Conservation (phyloP, 2,113 vertebrate genomes). For the Lycaon pictus region DNA sequence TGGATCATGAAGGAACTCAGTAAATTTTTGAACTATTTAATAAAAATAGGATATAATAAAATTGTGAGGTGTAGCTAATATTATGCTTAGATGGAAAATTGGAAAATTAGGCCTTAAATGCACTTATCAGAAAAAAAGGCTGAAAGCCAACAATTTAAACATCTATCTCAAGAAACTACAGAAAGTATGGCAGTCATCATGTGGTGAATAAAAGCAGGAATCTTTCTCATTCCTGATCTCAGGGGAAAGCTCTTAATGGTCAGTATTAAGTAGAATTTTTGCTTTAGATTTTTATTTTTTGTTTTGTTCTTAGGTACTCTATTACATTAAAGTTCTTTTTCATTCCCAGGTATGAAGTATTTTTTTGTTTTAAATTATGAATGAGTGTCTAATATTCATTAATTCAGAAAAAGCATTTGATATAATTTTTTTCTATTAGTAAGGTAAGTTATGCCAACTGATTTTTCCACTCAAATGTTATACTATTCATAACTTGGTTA, state of each 20-base stretch:
- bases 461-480: not conserved
- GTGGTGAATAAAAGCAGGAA: not conserved
- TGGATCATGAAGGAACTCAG: not conserved
- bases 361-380: constrained; percentile 40
- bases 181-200: not conserved
- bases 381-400: constrained; percentile 6
- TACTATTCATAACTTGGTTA: not conserved
- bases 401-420: not conserved
- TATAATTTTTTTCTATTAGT: not conserved
- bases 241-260: not conserved
- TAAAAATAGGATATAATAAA: not conserved
- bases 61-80: not conserved
- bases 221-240: not conserved
- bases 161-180: not conserved
- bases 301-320: not conserved
- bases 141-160: not conserved
- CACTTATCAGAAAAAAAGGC: not conserved
- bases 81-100: not conserved
- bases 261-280: not conserved
- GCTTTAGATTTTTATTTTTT: not conserved
- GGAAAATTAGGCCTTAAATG: not conserved
- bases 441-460: not conserved
- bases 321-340: not conserved
- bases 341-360: not conserved
- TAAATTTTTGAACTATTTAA: not conserved